Evolutionary conservation across 2,797 vertebrate species (phyloP).

Genomic region (Ctenopoma kingsleyae): DNA sequence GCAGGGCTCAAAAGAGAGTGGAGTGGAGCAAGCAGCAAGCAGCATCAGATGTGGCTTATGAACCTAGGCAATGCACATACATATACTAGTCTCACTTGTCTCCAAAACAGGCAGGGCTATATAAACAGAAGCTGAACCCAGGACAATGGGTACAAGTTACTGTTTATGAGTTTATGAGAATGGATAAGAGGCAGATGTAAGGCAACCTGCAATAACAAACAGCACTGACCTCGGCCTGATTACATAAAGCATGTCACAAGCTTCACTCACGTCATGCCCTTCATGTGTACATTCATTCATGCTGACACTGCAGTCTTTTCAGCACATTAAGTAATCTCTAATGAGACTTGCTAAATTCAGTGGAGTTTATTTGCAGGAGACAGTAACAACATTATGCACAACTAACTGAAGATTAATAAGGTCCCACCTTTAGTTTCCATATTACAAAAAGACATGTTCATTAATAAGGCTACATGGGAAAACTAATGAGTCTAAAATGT

Average conservation of each 20-base stretch:
- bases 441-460: neutral
- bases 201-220: conserved; percentile 38
- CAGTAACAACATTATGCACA: neutral
- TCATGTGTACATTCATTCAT: conserved; percentile 16
- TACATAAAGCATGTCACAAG: conserved; percentile 46
- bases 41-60: too few relatives aligned
- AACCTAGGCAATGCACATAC: too few relatives aligned
- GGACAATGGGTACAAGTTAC: too few relatives aligned
- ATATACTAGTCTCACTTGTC: too few relatives aligned
- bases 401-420: too few relatives aligned
- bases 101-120: too few relatives aligned
- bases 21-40: too few relatives aligned
- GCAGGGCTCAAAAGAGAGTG: too few relatives aligned
- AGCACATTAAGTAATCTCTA: conserved; percentile 18
- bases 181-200: conserved; percentile 56
- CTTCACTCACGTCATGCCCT: conserved; percentile 15
- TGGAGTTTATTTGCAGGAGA: conserved; percentile 36
- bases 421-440: too few relatives aligned
- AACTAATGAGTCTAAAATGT: too few relatives aligned
- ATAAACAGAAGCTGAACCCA: too few relatives aligned
- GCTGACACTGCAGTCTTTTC: conserved; percentile 12
- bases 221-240: conserved; percentile 57
- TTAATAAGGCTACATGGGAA: neutral
- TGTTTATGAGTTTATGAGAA: conserved; percentile 18
- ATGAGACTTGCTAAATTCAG: neutral